phyloP scores from a whole-genome alignment of 2,113 vertebrate genomes.

The Piaya cayana region DNA sequence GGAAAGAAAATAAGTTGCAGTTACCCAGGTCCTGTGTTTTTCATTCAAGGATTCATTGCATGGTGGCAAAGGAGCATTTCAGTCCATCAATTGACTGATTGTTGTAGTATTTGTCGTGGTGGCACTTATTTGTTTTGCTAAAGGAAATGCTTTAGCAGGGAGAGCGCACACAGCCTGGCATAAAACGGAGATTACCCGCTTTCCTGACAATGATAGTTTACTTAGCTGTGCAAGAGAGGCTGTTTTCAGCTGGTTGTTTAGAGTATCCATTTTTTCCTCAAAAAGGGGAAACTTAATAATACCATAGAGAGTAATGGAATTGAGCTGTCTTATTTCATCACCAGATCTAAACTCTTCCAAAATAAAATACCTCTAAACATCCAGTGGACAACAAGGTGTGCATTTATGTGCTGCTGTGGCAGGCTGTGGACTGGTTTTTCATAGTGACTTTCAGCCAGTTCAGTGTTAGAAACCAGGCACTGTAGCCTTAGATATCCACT shows the following conservation, averaged over 20 bases:
- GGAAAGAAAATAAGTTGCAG: not conserved
- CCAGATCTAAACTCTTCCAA: constrained; percentile 42
- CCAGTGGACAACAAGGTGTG: not conserved
- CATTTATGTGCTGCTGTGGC: not conserved
- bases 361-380: constrained; percentile 51
- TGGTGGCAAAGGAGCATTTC: not conserved
- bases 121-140: not conserved
- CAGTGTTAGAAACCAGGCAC: not conserved
- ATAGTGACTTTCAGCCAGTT: not conserved
- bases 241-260: not conserved
- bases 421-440: not conserved
- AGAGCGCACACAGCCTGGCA: constrained; percentile 20
- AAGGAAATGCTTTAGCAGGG: constrained; percentile 44
- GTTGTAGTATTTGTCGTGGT: constrained; percentile 39
- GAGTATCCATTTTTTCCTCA: not conserved
- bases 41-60: not conserved
- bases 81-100: constrained; percentile 16
- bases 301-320: not conserved
- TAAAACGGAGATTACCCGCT: not conserved
- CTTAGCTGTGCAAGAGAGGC: constrained; percentile 5
- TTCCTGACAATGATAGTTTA: constrained; percentile 43
- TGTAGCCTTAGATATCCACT: not conserved
- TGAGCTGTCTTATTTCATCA: not conserved
- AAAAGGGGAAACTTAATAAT: not conserved
- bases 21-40: not conserved